Evolutionary conservation across 64 coral and sea anemone species (phyloP), one percentile per base, ranked within the genome.

Genomic region (Pachyseris speciosa): DNA sequence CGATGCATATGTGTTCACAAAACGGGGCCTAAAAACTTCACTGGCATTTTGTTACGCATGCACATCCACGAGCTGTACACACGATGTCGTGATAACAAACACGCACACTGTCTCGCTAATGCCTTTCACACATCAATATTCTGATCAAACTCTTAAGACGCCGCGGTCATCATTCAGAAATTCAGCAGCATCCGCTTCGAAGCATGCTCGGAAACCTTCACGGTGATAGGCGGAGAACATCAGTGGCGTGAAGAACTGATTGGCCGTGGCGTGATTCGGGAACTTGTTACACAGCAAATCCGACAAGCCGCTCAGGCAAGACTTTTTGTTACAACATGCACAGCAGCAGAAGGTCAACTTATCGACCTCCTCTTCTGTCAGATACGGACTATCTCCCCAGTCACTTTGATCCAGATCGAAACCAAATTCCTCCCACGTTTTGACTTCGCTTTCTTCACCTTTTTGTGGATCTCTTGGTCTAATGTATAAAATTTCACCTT

Each of bases 271-370:
- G 53, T 64, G 55, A 1, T 83, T 22, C 34, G 90, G 90, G 43
- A 92, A 92, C 25, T 37, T 28, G 29, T 39, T 59, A 87, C 87
- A 95, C 16, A 95, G 47, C 26, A 69, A 60, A 7, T 20, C 20
- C 26, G 89, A 91, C 24, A 87, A 36, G 29, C 32, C 69, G 34
- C 68, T 59, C 53, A 59, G 41, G 17, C 39, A 85, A 8, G 72
- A 68, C 39, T 47, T 51, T 43, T 51, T 69, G 65, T 93, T 69
- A 48, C 91, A 93, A 70, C 83, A 87, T 12, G 69, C 65, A 68
- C 91, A 93, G 73, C 91, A 93, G 61, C 91, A 93, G 75, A 93
- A 93, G 13, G 91, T 93, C 57, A 93, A 64, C 16, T 74, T 72
- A 19, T 87, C 91, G 12, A 87, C 91, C 17, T 93, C 91, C 12